Evolutionary conservation across 1,140 invertebrate species (phyloP), one percentile per base, ranked within the genome.

Genomic region (Berghia stephanieae): DNA sequence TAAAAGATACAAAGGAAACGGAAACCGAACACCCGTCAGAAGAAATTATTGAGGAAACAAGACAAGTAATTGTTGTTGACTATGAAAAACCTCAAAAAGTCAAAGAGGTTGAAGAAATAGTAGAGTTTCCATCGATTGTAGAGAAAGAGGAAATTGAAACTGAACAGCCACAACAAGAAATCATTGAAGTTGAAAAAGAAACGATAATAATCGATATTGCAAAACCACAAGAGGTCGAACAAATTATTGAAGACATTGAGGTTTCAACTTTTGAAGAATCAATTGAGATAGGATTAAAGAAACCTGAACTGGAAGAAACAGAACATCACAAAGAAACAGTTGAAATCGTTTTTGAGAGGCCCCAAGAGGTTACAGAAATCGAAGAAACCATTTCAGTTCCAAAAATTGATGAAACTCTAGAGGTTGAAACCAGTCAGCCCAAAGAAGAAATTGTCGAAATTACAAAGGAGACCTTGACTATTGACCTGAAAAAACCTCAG

Each of bases 81-180:
- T 76, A 60, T 44, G 78, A 77, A 42, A 75, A 69, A 74, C 78
- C 75, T 21, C 43, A 73, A 24, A 74, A 78, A 16, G 75, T 80
- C 55, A 72, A 79, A 34, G 63, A 63, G 27, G 68, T 43, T 16
- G 57, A 73, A 75, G 69, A 80, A 63, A 43, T 40, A 36, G 69
- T 68, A 16, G 77, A 66, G 36, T 68, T 46, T 27, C 27, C 63
- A 31, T 13, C 60, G 49, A 71, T 74, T 5, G 72, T 60, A 42
- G 55, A 75, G 68, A 77, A 57, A 3, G 18, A 16, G 43, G 83
- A 82, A 42, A 36, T 79, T 1, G 72, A 78, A 38, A 69, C 52
- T 78, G 82, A 77, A 38, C 77, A 67, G 63, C 80, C 79, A 5
- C 44, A 16, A 18, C 77, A 79, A 68, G 79, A 82, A 74, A 79